Conservation (phyloP, 2,888 invertebrate species). For the Drosophila barbarae region DNA sequence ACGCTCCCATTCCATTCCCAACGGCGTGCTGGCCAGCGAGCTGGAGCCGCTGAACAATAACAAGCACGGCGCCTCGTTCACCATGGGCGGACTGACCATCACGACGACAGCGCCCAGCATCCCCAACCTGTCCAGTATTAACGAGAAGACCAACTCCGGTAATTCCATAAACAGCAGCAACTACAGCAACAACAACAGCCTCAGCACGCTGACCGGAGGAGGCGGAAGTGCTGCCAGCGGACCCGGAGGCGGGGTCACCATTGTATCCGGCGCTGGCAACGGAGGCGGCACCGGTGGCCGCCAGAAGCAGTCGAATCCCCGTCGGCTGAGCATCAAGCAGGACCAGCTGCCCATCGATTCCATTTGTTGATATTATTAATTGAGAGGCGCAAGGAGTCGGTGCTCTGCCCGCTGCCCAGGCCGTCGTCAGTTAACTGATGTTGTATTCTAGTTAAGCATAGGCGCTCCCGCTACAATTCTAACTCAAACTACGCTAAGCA, state of each 20-base stretch:
- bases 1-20: conserved; percentile 79
- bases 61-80: conserved; percentile 68
- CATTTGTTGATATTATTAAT: conserved; percentile 78
- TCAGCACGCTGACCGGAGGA: conserved; percentile 45
- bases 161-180: conserved; percentile 73
- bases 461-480: conserved; percentile 36
- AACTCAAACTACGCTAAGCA: conserved; percentile 41
- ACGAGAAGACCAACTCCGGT: conserved; percentile 77
- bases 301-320: conserved; percentile 66
- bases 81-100: conserved; percentile 74
- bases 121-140: conserved; percentile 78
- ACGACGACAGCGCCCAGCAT: conserved; percentile 71
- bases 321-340: conserved; percentile 79
- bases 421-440: conserved; percentile 16
- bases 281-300: conserved; percentile 37
- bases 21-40: conserved; percentile 76
- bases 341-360: conserved; percentile 79
- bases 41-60: conserved; percentile 73
- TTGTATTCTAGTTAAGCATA: conserved; percentile 45
- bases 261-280: conserved; percentile 39
- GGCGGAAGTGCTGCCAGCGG: conserved; percentile 33
- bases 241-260: conserved; percentile 40
- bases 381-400: conserved; percentile 14
- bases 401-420: conserved; percentile 1
- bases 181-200: conserved; percentile 64